These are phyloP conservation scores for Drosophila sturtevanti DNA, from an alignment of 1,140 invertebrate species.

Conservation along the genomic window DNA sequence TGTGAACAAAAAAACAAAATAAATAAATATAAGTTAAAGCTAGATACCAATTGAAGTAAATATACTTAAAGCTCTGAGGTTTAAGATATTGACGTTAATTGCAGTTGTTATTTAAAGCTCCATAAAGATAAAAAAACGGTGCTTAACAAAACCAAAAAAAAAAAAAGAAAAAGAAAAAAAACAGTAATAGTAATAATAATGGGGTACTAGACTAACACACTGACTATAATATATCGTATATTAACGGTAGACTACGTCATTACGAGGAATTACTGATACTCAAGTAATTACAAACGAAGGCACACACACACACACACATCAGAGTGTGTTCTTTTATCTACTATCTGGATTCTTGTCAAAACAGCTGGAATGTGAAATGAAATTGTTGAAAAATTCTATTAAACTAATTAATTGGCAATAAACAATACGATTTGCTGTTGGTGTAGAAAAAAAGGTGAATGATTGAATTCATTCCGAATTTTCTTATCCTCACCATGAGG, in stretches of 20 bases:
- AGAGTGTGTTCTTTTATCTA: neutral
- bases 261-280: conserved; percentile 1
- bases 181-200: conserved; percentile 2
- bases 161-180: conserved; percentile 6
- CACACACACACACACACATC: neutral
- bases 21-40: neutral
- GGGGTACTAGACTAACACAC: too few relatives aligned
- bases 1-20: neutral
- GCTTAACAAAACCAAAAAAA: neutral
- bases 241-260: conserved; percentile 15
- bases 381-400: neutral
- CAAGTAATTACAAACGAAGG: conserved; percentile 1
- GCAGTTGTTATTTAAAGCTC: conserved; percentile 13
- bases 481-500: neutral
- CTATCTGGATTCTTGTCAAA: neutral
- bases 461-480: neutral
- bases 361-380: neutral
- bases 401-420: neutral
- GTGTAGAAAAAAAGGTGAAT: neutral
- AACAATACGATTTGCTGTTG: neutral
- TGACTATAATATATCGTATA: too few relatives aligned
- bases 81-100: conserved; percentile 8
- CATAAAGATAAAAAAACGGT: conserved; percentile 2
- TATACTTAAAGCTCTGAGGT: neutral
- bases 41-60: neutral